Conservation (phyloP, 2,888 invertebrate species). For the Machimus rusticus region DNA sequence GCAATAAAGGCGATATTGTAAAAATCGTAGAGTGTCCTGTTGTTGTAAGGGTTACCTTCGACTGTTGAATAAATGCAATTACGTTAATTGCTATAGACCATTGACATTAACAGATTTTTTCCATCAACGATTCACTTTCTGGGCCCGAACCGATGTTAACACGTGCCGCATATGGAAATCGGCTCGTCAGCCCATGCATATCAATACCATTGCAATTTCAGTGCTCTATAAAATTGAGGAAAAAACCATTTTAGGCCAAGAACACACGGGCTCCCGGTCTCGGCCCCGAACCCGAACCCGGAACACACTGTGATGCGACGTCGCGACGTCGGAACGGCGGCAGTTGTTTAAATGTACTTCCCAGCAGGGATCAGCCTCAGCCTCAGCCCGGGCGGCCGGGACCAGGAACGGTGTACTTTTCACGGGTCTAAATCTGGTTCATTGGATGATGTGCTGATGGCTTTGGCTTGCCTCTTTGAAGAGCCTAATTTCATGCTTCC, state of each 20-base stretch:
- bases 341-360: conserved; percentile 2
- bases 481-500: conserved; percentile 40
- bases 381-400: too few relatives aligned
- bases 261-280: neutral
- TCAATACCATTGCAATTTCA: conserved; percentile 24
- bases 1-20: neutral
- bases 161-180: conserved; percentile 26
- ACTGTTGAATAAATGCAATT: conserved; percentile 27
- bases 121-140: conserved; percentile 36
- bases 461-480: conserved; percentile 21
- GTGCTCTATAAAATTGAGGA: conserved; percentile 3
- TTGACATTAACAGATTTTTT: conserved; percentile 37
- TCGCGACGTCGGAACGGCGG: neutral
- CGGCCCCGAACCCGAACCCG: neutral
- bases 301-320: neutral
- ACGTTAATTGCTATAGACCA: conserved; percentile 35
- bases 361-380: neutral
- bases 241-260: conserved; percentile 20
- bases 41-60: neutral
- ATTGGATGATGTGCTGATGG: conserved; percentile 37
- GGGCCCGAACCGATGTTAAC: conserved; percentile 18
- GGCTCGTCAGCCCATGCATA: conserved; percentile 7
- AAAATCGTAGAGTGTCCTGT: neutral
- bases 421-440: conserved; percentile 24
- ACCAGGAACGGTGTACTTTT: conserved; percentile 3